Evolutionary conservation across 2,888 invertebrate genomes (phyloP).

Genomic region (Druceiella hillmani): DNA sequence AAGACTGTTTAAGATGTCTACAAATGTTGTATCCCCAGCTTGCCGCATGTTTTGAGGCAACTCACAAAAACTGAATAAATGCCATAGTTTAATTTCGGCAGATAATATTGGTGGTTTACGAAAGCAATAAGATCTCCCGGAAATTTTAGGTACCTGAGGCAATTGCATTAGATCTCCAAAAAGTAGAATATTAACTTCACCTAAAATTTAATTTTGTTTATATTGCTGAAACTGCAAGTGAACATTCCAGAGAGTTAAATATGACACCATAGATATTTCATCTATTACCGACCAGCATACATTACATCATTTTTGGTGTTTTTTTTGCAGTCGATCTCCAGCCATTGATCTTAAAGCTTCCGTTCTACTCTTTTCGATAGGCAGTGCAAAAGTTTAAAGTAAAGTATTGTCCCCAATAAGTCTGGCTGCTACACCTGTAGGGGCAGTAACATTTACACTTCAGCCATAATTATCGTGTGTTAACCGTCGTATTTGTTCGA

Average conservation of each 20-base stretch:
- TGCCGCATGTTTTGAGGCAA: slow-evolving; percentile 2
- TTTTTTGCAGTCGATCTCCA: too few relatives aligned
- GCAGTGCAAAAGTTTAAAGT: slow-evolving; percentile 3
- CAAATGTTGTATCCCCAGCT: not conserved
- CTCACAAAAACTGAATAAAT: slow-evolving; percentile 1
- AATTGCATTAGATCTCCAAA: slow-evolving; percentile 2
- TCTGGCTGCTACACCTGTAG: slow-evolving; percentile 4
- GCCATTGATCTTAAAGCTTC: too few relatives aligned
- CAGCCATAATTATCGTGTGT: not conserved
- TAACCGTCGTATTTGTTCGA: not conserved
- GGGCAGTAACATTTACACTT: slow-evolving; percentile 2
- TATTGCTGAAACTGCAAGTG: too few relatives aligned
- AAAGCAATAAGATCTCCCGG: slow-evolving; percentile 3
- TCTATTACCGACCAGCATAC: too few relatives aligned
- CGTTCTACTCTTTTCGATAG: too few relatives aligned
- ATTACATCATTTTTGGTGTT: too few relatives aligned
- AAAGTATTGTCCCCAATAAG: slow-evolving; percentile 5
- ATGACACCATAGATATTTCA: too few relatives aligned
- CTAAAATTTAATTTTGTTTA: too few relatives aligned
- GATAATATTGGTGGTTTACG: not conserved
- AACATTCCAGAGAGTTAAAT: too few relatives aligned
- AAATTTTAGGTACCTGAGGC: not conserved
- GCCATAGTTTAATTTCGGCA: slow-evolving; percentile 2
- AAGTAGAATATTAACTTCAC: not conserved
- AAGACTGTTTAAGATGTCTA: slow-evolving; percentile 2